Conservation (phyloP, 2,113 vertebrate genomes). For the Columba janthina region DNA sequence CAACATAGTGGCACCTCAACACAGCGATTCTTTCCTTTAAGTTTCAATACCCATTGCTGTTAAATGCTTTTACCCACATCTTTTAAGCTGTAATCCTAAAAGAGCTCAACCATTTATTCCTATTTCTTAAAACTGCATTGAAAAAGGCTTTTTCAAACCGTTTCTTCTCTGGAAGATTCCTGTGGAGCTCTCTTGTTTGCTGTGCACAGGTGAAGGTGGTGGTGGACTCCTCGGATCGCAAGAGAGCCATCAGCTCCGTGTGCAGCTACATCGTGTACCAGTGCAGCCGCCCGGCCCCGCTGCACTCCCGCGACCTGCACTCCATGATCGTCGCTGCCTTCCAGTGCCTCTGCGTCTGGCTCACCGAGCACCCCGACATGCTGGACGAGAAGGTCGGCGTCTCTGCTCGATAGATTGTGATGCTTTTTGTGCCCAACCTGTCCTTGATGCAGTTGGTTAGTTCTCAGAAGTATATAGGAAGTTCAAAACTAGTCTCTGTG, state of each 20-base stretch:
- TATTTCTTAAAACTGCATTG: background rate
- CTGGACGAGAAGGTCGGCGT: conserved; percentile 89
- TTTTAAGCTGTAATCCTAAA: background rate
- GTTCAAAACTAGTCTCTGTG: background rate
- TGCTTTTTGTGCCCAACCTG: background rate
- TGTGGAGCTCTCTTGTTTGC: background rate
- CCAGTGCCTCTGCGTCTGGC: conserved; percentile 96
- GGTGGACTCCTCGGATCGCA: conserved; percentile 83
- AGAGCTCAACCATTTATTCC: background rate
- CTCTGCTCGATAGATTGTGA: background rate
- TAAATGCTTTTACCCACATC: background rate
- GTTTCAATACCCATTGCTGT: background rate
- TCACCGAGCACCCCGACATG: conserved; percentile 93
- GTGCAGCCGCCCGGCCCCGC: conserved; percentile 92
- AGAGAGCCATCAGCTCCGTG: conserved; percentile 88
- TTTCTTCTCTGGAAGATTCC: background rate
- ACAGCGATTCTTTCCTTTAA: background rate
- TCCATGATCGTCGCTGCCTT: conserved; percentile 98
- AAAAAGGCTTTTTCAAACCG: background rate
- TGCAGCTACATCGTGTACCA: conserved; percentile 94
- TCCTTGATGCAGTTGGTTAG: background rate
- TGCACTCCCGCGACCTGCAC: conserved; percentile 93
- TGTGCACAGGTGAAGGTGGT: conserved; percentile 82
- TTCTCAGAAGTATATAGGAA: background rate
- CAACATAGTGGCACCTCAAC: background rate